Evolutionary conservation across 2,888 invertebrate species (phyloP).

Genomic region (Hofmannophila pseudospretella): DNA sequence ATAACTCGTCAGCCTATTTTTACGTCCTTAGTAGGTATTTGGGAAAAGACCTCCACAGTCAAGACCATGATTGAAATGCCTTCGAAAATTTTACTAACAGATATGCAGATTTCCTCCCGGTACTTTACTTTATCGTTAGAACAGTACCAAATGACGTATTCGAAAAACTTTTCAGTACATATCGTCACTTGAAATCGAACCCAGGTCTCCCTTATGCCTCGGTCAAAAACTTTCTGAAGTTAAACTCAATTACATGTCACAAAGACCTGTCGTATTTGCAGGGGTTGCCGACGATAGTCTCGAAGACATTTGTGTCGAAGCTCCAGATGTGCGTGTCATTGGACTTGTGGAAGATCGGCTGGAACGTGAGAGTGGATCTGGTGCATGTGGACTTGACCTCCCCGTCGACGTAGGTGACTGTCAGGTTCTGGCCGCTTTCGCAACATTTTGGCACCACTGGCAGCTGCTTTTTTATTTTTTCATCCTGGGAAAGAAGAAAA

Average conservation of each 20-base stretch:
- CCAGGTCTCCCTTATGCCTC: no score
- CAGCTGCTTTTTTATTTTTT: constrained; percentile 53
- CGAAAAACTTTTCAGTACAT: no score
- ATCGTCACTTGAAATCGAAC: no score
- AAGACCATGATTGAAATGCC: no score
- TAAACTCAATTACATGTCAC: constrained; percentile 12
- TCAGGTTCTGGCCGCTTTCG: constrained; percentile 67
- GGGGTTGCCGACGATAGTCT: constrained; percentile 76
- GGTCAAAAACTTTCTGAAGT: background rate
- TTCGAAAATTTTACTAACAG: no score
- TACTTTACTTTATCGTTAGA: no score
- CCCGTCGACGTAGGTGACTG: constrained; percentile 43
- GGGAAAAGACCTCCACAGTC: no score
- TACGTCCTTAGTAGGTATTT: no score
- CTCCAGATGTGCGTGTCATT: constrained; percentile 70
- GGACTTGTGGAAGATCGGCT: constrained; percentile 71
- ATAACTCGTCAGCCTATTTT: no score
- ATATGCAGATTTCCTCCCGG: no score
- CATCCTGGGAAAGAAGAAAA: constrained; percentile 31
- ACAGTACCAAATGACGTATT: no score
- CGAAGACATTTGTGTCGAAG: constrained; percentile 64
- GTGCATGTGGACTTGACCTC: constrained; percentile 46
- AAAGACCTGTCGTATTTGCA: constrained; percentile 69
- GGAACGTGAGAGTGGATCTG: constrained; percentile 57
- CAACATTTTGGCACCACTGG: constrained; percentile 75